Conservation (phyloP, 2,797 vertebrate species). For the Anas bahamensis region DNA sequence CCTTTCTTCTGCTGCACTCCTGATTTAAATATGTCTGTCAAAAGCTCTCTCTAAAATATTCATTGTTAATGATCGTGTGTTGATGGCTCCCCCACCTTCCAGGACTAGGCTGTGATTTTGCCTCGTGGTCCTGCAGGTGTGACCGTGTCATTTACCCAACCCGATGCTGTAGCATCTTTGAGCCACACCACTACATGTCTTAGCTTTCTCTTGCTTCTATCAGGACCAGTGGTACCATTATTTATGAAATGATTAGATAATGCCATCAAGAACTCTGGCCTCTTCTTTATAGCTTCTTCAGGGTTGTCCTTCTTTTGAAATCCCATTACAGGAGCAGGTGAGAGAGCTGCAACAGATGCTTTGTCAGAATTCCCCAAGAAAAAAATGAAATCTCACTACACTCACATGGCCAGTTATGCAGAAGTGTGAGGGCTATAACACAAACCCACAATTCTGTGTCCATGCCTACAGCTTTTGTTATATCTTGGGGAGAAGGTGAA, state of each 20-base stretch:
- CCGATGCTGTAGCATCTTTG: background rate
- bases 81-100: background rate
- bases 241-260: background rate
- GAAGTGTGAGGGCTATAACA: background rate
- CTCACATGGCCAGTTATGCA: background rate
- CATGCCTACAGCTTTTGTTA: background rate
- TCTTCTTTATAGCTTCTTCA: background rate
- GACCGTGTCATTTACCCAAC: background rate
- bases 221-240: background rate
- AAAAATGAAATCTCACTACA: background rate
- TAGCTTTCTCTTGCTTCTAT: background rate
- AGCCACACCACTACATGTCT: background rate
- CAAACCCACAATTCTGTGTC: background rate
- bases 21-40: background rate
- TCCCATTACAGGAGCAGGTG: background rate
- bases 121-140: background rate
- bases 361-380: background rate
- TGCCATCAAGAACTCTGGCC: background rate
- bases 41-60: background rate
- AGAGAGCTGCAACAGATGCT: background rate
- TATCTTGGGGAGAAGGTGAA: background rate
- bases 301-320: background rate
- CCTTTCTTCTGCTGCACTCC: background rate
- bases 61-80: background rate
- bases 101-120: background rate